Percentiles rank a stretch among this genome's conserved stretches.
Evolutionary conservation across 2,797 vertebrate species (phyloP).

Genomic region (Gymnothorax reevesii): DNA sequence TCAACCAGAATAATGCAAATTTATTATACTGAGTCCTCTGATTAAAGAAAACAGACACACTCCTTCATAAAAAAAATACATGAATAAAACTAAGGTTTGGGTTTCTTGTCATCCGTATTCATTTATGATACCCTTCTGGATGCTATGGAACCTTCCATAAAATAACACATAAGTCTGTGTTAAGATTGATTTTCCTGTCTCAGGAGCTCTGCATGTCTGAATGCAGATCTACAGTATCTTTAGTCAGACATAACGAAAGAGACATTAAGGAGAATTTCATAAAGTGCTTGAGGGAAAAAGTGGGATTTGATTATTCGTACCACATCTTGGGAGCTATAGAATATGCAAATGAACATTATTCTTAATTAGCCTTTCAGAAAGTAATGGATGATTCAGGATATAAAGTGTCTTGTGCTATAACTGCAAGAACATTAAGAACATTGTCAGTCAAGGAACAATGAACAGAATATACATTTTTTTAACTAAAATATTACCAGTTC

Average conservation of each 20-base stretch:
- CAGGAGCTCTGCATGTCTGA: neutral
- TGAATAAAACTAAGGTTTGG: neutral
- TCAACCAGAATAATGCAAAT: neutral
- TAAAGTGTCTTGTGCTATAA: neutral
- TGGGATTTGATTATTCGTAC: constrained; percentile 11
- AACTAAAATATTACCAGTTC: neutral
- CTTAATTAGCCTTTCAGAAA: neutral
- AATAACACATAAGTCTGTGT: neutral
- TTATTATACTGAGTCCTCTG: neutral
- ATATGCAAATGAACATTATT: neutral
- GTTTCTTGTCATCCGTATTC: constrained; percentile 7
- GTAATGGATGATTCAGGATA: neutral
- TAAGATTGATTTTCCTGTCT: constrained; percentile 16
- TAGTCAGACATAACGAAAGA: neutral
- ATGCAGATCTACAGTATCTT: constrained; percentile 7
- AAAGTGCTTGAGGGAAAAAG: constrained; percentile 8
- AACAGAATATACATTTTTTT: neutral
- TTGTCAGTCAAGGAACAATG: neutral
- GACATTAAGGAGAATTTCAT: neutral
- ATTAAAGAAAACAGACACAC: neutral
- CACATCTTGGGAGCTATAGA: neutral
- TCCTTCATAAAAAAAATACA: neutral
- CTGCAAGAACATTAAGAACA: neutral
- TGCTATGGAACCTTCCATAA: neutral
- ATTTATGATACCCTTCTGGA: neutral